Evolutionary conservation across 2,113 vertebrate species (phyloP), one percentile per base, ranked within the genome.

Genomic region (Poeciliopsis occidentalis): DNA sequence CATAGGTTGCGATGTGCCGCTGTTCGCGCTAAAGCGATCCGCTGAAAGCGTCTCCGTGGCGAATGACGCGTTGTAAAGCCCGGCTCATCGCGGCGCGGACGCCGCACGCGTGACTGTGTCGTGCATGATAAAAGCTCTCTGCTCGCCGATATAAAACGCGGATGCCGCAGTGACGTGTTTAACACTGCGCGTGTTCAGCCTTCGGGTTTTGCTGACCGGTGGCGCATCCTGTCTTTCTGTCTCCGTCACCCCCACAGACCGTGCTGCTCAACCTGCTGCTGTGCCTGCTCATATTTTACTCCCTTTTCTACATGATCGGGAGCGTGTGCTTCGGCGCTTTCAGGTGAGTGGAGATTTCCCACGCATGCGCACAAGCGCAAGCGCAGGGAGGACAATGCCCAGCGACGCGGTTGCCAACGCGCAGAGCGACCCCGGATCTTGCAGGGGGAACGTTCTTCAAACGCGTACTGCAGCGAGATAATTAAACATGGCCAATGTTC

Each of bases 201-300:
- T 63, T 74, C 61, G 60, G 32, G 31, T 12, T 19, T 22, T 10
- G 39, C 26, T 12, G 15, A 64, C 69, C 39, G 30, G 51, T 67
- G 3, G 22, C 3, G 22, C 3, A 72, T 41, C 8, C n/a, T 65
- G 37, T 29, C 67, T 19, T 32, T 68, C 8, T 60, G 37, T 64
- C 15, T 61, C 17, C 79, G 8, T 66, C 8, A 15, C 24, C 73
- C 73, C 37, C 22, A 26, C 87, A 96, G 96, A 92, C 92, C 69
- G 90, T 96, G 79, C 82, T 96, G 67, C 54, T 92, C 84, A 96
- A 96, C 41, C 85, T 96, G 73, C 83, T 96, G 75, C 78, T 95
- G 39, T 95, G 96, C 81, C 78, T 94, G 80, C 24, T 92, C 81
- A 93, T 95, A 83, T 96, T 97, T 92, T 96, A 96, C 78, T 85